Conservation (phyloP, 2,888 invertebrate species). For the Eupelmus urozonus region DNA sequence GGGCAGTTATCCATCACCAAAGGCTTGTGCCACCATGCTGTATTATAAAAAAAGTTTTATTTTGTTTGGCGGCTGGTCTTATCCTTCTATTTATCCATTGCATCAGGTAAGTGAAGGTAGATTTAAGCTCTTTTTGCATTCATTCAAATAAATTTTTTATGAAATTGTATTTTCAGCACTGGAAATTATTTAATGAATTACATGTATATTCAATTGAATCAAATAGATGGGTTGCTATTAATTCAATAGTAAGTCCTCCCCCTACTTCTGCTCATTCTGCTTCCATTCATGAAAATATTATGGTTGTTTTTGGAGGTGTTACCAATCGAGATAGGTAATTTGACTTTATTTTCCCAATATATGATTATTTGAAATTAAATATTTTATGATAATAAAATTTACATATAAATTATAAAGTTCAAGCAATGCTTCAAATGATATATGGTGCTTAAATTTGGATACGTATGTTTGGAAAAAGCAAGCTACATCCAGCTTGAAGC, state of each 20-base stretch:
- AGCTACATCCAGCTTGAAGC: slow-evolving; percentile 83
- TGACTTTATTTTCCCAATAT: slow-evolving; percentile 30
- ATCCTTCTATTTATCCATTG: slow-evolving; percentile 91
- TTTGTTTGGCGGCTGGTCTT: slow-evolving; percentile 97
- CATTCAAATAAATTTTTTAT: too few species aligned
- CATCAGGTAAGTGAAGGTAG: slow-evolving; percentile 81
- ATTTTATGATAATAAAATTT: background rate
- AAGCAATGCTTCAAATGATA: slow-evolving; percentile 93
- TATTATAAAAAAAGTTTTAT: slow-evolving; percentile 89
- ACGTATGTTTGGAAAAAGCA: slow-evolving; percentile 89
- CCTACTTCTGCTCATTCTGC: slow-evolving; percentile 96
- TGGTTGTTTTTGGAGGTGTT: slow-evolving; percentile 90
- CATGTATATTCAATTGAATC: slow-evolving; percentile 90
- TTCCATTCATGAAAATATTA: slow-evolving; percentile 87
- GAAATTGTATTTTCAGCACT: slow-evolving; percentile 77
- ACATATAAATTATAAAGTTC: slow-evolving; percentile 76
- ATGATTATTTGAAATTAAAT: slow-evolving; percentile 41
- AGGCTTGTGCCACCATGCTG: slow-evolving; percentile 96
- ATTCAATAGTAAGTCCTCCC: slow-evolving; percentile 83
- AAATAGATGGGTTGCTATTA: slow-evolving; percentile 88
- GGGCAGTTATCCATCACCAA: slow-evolving; percentile 95
- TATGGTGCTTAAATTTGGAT: slow-evolving; percentile 92
- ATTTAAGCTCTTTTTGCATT: background rate
- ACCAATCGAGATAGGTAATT: slow-evolving; percentile 69
- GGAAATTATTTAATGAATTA: slow-evolving; percentile 93